Conservation (phyloP, 2,797 vertebrate genomes). For the Uromys caudimaculatus region DNA sequence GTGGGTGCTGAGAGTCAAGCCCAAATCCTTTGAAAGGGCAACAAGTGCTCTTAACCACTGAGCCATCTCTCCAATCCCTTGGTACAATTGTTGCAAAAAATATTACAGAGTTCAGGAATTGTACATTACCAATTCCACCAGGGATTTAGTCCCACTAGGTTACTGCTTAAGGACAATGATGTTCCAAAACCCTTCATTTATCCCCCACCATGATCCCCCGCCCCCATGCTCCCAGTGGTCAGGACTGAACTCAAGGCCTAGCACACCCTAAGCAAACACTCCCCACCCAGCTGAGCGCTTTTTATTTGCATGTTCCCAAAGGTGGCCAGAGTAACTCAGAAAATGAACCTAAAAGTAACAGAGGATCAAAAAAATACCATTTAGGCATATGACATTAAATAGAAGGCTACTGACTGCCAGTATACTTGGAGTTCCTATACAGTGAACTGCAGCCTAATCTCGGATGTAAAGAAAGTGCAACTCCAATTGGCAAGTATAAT, state of each 20-base stretch:
- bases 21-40: not conserved
- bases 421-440: not conserved
- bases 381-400: not conserved
- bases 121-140: not conserved
- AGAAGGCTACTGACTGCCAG: not conserved
- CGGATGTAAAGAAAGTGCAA: not conserved
- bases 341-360: slow-evolving; percentile 2
- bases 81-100: not conserved
- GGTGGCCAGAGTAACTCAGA: not conserved
- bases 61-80: not conserved
- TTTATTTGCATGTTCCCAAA: not conserved
- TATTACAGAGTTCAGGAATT: not conserved
- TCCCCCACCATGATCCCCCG: no score
- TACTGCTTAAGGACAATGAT: not conserved
- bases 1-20: not conserved
- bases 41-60: not conserved
- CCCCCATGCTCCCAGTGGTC: no score
- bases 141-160: no score
- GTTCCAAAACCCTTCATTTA: not conserved
- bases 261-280: not conserved
- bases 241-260: not conserved
- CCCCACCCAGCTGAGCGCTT: not conserved
- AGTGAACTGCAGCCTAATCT: slow-evolving; percentile 11
- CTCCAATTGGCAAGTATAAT: not conserved
- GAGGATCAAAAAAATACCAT: not conserved